Evolutionary conservation across 2,797 vertebrate species (phyloP).

Genomic region (Gouania willdenowi): DNA sequence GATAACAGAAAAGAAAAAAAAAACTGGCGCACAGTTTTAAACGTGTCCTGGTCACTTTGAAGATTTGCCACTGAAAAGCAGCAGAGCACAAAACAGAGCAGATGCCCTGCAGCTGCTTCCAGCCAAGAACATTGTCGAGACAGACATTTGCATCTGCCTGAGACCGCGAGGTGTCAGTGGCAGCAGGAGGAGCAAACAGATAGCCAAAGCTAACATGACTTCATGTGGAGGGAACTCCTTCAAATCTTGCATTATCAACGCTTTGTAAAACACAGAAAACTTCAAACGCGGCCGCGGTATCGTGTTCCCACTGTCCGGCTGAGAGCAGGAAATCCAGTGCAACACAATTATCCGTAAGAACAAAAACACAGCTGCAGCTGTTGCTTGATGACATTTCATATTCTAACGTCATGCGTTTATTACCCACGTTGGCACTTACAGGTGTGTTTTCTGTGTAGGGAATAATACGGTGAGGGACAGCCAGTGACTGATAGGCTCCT

Average conservation of each 20-base stretch:
- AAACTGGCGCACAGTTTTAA: too few species aligned
- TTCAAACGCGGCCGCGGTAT: constrained; percentile 2
- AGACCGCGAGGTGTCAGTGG: constrained; percentile 43
- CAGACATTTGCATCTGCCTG: constrained; percentile 64
- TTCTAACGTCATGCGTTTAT: too few species aligned
- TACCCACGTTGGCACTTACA: neutral
- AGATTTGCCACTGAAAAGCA: constrained; percentile 29
- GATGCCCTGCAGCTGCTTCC: constrained; percentile 46
- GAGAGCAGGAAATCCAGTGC: neutral
- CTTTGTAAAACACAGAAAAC: constrained; percentile 23
- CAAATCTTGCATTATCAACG: constrained; percentile 13
- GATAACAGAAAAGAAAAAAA: constrained; percentile 37
- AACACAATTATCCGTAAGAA: too few species aligned
- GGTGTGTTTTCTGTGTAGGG: constrained; percentile 2
- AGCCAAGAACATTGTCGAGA: constrained; percentile 46
- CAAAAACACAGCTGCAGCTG: neutral
- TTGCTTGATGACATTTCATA: constrained; percentile 9
- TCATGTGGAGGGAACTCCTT: constrained; percentile 14
- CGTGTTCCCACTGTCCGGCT: neutral
- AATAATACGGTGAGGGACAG: constrained; percentile 12
- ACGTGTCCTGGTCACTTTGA: too few species aligned
- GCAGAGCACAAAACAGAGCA: constrained; percentile 45
- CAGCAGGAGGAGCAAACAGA: constrained; percentile 35
- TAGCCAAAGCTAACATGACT: constrained; percentile 33
- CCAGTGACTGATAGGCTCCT: constrained; percentile 13